Conservation (phyloP, 2,113 vertebrate species). For the Beaufortia kweichowensis region DNA sequence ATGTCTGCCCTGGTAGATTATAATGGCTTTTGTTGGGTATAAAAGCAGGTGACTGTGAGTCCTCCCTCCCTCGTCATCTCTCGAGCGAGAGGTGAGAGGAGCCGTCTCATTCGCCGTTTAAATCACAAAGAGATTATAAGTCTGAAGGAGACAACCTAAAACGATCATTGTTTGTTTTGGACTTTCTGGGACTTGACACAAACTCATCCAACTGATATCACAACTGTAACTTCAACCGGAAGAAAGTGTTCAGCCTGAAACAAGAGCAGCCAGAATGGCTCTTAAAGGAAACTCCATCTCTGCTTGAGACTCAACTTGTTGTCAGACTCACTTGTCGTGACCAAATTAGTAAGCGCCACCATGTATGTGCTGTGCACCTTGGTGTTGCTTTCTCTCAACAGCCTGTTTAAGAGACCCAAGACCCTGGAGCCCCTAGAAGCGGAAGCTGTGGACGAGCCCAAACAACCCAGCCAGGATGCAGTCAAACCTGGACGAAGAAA, state of each 20-base stretch:
- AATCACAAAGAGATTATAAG: slow-evolving; percentile 46
- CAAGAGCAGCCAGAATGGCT: slow-evolving; percentile 18
- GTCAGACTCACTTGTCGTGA: neutral
- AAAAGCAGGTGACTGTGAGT: slow-evolving; percentile 26
- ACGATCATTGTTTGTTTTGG: neutral
- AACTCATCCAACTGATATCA: slow-evolving; percentile 12
- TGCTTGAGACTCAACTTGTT: neutral
- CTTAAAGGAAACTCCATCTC: neutral
- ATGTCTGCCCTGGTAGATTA: slow-evolving; percentile 32
- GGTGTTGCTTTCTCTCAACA: slow-evolving; percentile 64
- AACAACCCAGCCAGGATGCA: neutral
- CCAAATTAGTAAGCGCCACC: slow-evolving; percentile 9
- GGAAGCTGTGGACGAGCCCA: neutral
- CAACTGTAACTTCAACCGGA: slow-evolving; percentile 45
- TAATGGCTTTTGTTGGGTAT: slow-evolving; percentile 35
- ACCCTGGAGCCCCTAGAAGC: neutral
- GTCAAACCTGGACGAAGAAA: neutral
- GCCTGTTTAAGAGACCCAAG: slow-evolving; percentile 61
- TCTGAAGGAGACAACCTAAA: slow-evolving; percentile 46
- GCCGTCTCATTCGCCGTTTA: slow-evolving; percentile 32
- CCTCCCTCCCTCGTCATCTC: neutral
- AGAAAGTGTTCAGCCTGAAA: slow-evolving; percentile 37
- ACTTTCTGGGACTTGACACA: neutral
- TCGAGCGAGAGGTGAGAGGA: neutral
- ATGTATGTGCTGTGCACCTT: slow-evolving; percentile 74